Base-by-base conservation (phyloP, 2,797 vertebrate genomes). In the Mormyrus hasselquistii region DNA sequence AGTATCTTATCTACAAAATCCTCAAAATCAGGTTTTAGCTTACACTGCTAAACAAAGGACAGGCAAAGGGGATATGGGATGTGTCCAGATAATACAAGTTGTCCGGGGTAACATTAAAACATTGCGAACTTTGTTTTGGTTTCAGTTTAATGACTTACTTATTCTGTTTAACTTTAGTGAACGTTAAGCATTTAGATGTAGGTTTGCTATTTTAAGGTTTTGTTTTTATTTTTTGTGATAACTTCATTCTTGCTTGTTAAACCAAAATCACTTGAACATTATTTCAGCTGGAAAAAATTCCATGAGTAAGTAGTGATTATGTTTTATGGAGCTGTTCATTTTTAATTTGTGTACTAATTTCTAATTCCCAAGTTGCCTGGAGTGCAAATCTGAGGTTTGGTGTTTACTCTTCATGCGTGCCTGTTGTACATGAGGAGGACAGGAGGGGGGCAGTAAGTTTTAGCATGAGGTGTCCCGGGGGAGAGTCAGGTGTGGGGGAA, bases 21-120 rank as follows among this genome's bases (percentile, higher is more conserved):
- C 41, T 84, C 22, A 0, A 84, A 59, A 57, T 52, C 76, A 59
- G 76, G 76, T 22, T 59, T 88, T 76, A 84, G 73, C 79, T 88
- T 84, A 88, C 88, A 84, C 53, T 82, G 88, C 76, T 88, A 47
- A 82, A 47, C 38, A 88, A 88, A 84, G 82, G 49, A 84, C 22
- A 22, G n/a, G 49, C 44, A 25, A 22, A 84, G 76, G 38, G 82
- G 44, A 84, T 52, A 84, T 52, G 19, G 82, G 44, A 84, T 52
- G 10, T 84, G 38, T 83, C 16, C 76, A 83, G 38, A 83, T 49
- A 83, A 83, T 22, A 22, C 16, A 83, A 83, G 76, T 22, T 6
- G 44, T 84, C 76, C 41, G 0, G 19, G 38, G 76, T 47, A 44
- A 82, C 76, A 82, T 41, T 47, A 82, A 82, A 52, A 52, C 49